These are phyloP conservation scores for Stomatorhinus walkeri DNA, from an alignment of 2,797 vertebrate genomes.

Conservation along the genomic window DNA sequence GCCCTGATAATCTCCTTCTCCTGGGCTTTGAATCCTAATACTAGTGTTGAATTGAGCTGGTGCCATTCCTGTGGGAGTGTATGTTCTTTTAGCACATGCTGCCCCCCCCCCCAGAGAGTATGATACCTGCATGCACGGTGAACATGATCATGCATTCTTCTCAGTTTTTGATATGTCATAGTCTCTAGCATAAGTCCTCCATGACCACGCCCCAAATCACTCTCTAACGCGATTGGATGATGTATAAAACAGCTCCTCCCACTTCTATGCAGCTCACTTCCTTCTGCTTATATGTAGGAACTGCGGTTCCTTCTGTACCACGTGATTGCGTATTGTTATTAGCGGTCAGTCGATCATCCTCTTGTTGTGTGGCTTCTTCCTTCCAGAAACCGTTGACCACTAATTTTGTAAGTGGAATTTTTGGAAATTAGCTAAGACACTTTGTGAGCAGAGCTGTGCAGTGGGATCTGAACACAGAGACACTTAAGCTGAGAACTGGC, in stretches of 20 bases:
- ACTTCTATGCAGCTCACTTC: background rate
- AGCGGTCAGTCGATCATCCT: background rate
- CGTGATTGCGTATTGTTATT: background rate
- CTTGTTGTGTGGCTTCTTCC: background rate
- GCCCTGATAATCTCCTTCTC: background rate
- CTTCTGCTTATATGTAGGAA: background rate
- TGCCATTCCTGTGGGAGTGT: background rate
- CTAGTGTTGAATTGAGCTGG: background rate
- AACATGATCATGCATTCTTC: background rate
- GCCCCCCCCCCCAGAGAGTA: background rate
- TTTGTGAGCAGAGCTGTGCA: background rate
- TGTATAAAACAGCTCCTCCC: background rate
- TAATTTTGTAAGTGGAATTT: background rate
- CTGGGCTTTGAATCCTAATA: background rate
- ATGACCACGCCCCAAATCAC: background rate
- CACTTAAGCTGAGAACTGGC: background rate
- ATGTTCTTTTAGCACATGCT: background rate
- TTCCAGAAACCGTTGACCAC: background rate
- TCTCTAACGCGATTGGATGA: background rate
- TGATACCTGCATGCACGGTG: background rate
- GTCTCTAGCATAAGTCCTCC: background rate
- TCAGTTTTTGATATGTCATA: background rate
- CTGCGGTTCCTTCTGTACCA: background rate
- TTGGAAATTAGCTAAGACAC: background rate
- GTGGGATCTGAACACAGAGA: background rate